Evolutionary conservation across 2,888 invertebrate species (phyloP).

Genomic region (Aporophyla lueneburgensis): DNA sequence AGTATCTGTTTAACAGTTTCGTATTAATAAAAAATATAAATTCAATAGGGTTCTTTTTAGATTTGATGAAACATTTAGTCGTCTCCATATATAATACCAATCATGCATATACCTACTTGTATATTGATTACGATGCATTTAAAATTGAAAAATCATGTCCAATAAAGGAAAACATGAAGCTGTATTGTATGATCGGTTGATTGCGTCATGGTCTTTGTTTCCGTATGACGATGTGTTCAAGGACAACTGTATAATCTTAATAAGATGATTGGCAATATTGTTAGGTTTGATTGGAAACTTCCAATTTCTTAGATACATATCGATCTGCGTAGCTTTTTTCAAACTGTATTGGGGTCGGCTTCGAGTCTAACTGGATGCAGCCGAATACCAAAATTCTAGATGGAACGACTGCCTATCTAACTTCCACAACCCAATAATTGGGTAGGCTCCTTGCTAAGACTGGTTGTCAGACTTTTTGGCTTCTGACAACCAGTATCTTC

Average conservation of each 20-base stretch:
- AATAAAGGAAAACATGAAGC: conserved; percentile 44
- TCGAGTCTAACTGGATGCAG: too few species aligned
- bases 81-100: not conserved
- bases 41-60: not conserved
- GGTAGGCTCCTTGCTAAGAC: too few species aligned
- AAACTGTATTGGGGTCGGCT: too few species aligned
- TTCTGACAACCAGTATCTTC: too few species aligned
- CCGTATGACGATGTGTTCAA: conserved; percentile 26
- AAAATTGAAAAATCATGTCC: conserved; percentile 31
- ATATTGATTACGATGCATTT: conserved; percentile 11
- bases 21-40: not conserved
- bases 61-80: not conserved
- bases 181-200: conserved; percentile 29
- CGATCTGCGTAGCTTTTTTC: too few species aligned
- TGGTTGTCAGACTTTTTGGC: too few species aligned
- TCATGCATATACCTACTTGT: not conserved
- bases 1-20: not conserved
- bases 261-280: conserved; percentile 34
- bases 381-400: too few species aligned
- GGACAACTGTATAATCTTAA: conserved; percentile 27
- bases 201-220: conserved; percentile 55
- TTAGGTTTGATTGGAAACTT: conserved; percentile 11
- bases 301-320: not conserved
- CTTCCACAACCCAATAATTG: too few species aligned
- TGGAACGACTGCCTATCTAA: too few species aligned